Evolutionary conservation across 2,797 vertebrate genomes (phyloP).

Genomic region (Tachyglossus aculeatus): DNA sequence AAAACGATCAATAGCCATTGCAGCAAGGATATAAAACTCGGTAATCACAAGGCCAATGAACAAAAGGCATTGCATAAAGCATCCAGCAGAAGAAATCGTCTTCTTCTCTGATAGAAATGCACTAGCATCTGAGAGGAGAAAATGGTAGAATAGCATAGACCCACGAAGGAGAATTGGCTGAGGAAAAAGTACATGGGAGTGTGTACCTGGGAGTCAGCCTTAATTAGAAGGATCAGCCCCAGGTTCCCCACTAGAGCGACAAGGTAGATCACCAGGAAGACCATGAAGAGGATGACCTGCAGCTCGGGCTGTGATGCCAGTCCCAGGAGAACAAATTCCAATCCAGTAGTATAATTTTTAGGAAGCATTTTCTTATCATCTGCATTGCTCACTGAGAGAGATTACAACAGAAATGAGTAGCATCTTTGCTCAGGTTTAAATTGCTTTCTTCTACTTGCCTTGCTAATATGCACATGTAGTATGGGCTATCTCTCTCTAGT

Average conservation of each 20-base stretch:
- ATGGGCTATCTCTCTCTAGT: too few relatives aligned
- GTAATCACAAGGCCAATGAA: slow-evolving; percentile 55
- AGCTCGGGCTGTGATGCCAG: not conserved
- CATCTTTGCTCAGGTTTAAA: too few relatives aligned
- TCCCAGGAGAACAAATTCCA: slow-evolving; percentile 12
- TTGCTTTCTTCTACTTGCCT: too few relatives aligned
- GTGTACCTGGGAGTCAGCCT: slow-evolving; percentile 33
- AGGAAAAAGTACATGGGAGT: slow-evolving; percentile 64
- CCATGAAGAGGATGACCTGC: not conserved
- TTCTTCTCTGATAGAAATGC: slow-evolving; percentile 30
- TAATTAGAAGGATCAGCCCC: slow-evolving; percentile 36
- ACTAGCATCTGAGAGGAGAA: slow-evolving; percentile 46
- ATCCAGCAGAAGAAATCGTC: slow-evolving; percentile 47
- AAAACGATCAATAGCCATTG: slow-evolving; percentile 57
- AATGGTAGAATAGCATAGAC: slow-evolving; percentile 51
- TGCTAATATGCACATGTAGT: too few relatives aligned
- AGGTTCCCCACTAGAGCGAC: slow-evolving; percentile 38
- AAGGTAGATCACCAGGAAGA: not conserved
- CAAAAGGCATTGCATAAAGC: slow-evolving; percentile 52
- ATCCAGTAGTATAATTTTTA: not conserved
- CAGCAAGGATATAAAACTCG: slow-evolving; percentile 50
- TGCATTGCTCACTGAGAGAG: too few relatives aligned
- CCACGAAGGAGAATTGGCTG: slow-evolving; percentile 58
- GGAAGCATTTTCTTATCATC: not conserved
- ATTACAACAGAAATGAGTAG: too few relatives aligned